These are phyloP conservation scores for Rhinella marina DNA, from an alignment of 2,797 vertebrate species.

Conservation along the genomic window DNA sequence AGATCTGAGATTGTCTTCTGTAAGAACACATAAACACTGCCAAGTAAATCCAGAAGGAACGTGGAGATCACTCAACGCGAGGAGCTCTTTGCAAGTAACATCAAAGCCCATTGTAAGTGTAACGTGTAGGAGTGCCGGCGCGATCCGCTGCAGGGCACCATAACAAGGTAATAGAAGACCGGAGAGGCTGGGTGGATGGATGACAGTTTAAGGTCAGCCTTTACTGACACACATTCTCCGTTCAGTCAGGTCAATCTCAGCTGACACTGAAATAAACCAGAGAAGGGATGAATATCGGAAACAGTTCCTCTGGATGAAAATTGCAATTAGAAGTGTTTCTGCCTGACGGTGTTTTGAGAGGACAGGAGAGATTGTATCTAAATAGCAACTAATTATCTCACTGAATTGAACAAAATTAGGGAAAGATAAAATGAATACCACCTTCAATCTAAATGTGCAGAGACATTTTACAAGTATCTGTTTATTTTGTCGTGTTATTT, in stretches of 20 bases:
- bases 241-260: conserved; percentile 38
- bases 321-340: neutral
- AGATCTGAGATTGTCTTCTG: neutral
- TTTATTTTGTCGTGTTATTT: neutral
- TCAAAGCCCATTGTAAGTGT: conserved; percentile 51
- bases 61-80: conserved; percentile 43
- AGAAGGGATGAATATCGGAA: neutral
- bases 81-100: conserved; percentile 52
- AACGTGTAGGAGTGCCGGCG: conserved; percentile 45
- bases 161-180: conserved; percentile 52
- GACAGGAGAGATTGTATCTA: neutral
- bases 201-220: conserved; percentile 61
- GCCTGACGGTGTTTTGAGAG: neutral
- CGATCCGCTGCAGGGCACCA: conserved; percentile 53
- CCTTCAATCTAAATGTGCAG: neutral
- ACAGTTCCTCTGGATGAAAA: neutral
- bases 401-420: neutral
- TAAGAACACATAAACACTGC: conserved; percentile 13
- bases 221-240: conserved; percentile 45
- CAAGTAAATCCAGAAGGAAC: conserved; percentile 27
- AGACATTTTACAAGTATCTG: neutral
- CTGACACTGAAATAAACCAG: conserved; percentile 29
- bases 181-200: conserved; percentile 25
- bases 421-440: neutral
- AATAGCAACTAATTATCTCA: neutral